Percentiles rank a stretch among this genome's conserved stretches.
Evolutionary conservation across 1,140 invertebrate species (phyloP).

Genomic region (Lasaia peninsularis): DNA sequence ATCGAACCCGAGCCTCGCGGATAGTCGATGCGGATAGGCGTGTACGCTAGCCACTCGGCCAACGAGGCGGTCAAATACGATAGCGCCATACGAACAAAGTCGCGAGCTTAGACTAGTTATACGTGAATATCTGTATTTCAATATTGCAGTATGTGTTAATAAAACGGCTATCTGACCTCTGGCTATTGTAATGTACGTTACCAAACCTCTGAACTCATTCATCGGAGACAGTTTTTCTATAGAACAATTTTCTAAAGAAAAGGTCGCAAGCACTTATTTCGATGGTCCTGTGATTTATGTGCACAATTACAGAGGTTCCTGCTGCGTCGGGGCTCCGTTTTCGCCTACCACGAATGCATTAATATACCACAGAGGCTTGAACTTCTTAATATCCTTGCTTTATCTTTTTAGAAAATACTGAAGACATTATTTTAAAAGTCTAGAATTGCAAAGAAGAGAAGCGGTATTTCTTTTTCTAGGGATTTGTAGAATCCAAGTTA

Average conservation of each 20-base stretch:
- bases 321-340: constrained; percentile 28
- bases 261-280: constrained; percentile 44
- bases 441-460: no score
- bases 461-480: no score
- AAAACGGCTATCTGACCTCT: neutral
- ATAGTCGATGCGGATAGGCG: no score
- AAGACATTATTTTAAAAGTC: neutral
- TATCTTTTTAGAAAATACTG: neutral
- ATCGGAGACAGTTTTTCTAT: constrained; percentile 16
- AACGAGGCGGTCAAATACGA: no score
- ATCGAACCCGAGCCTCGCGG: no score
- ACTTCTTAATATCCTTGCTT: constrained; percentile 25
- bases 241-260: constrained; percentile 26
- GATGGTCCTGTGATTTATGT: constrained; percentile 56
- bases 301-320: constrained; percentile 52
- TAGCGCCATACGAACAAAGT: no score
- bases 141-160: neutral
- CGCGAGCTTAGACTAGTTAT: no score
- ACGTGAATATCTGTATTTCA: no score
- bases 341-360: constrained; percentile 18
- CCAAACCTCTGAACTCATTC: neutral
- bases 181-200: neutral
- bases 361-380: constrained; percentile 16
- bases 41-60: no score
- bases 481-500: no score